Evolutionary conservation across 2,797 vertebrate genomes (phyloP).

Genomic region (Enteromius mattozi): DNA sequence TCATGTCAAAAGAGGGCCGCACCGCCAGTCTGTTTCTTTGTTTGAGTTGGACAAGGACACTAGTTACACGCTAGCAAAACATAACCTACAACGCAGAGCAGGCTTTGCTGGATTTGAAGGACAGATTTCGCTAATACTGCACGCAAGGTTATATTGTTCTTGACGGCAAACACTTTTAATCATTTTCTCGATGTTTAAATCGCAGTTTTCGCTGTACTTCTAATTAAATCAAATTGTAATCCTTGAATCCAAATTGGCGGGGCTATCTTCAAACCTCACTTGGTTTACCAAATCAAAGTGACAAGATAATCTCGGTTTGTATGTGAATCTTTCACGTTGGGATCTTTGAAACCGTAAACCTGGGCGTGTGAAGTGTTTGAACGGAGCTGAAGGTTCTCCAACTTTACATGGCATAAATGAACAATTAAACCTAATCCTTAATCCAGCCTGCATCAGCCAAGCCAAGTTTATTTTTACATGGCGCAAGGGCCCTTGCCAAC

Average conservation of each 20-base stretch:
- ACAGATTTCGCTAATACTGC: slow-evolving; percentile 37
- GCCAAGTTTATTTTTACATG: slow-evolving; percentile 62
- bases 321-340: slow-evolving; percentile 29
- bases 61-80: slow-evolving; percentile 42
- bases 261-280: slow-evolving; percentile 45
- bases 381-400: slow-evolving; percentile 49
- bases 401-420: slow-evolving; percentile 53
- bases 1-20: slow-evolving; percentile 52
- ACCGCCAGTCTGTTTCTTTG: slow-evolving; percentile 50
- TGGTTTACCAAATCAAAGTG: slow-evolving; percentile 54
- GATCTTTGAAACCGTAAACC: slow-evolving; percentile 44
- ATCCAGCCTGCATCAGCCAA: slow-evolving; percentile 57
- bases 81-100: slow-evolving; percentile 30
- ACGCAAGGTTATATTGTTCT: slow-evolving; percentile 18
- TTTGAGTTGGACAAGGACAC: slow-evolving; percentile 50
- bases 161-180: slow-evolving; percentile 33
- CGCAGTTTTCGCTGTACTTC: slow-evolving; percentile 43
- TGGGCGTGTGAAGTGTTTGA: slow-evolving; percentile 44
- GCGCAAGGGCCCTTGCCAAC: slow-evolving; percentile 59
- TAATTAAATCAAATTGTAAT: slow-evolving; percentile 63
- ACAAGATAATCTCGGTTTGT: slow-evolving; percentile 55
- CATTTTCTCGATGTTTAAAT: slow-evolving; percentile 39
- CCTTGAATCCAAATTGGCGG: slow-evolving; percentile 43
- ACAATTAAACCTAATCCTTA: slow-evolving; percentile 66
- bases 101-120: slow-evolving; percentile 45